Evolutionary conservation across 2,113 vertebrate genomes (phyloP).

Genomic region (Scopus umbretta): DNA sequence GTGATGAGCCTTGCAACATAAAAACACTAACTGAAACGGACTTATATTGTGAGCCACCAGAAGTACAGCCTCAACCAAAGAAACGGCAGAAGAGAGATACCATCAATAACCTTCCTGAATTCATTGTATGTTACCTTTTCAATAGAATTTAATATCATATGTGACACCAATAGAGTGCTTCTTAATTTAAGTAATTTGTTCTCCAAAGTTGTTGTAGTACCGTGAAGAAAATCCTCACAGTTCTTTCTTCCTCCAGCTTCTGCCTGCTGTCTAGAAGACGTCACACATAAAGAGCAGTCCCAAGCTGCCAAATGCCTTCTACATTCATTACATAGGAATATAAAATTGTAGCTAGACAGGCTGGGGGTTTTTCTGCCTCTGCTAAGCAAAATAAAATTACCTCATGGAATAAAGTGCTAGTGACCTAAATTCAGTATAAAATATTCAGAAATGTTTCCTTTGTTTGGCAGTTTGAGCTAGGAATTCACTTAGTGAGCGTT

Average conservation of each 20-base stretch:
- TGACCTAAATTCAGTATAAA: neutral
- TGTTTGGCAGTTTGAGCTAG: neutral
- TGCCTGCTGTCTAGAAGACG: neutral
- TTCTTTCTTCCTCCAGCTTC: neutral
- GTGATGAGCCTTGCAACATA: constrained; percentile 81
- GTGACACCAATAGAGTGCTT: neutral
- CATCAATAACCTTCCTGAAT: constrained; percentile 83
- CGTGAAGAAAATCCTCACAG: neutral
- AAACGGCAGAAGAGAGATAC: constrained; percentile 86
- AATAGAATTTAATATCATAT: neutral
- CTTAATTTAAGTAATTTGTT: neutral
- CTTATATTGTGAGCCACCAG: constrained; percentile 86
- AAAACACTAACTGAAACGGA: constrained; percentile 88
- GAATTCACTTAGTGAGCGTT: neutral
- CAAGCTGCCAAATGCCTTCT: neutral
- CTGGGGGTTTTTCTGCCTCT: neutral
- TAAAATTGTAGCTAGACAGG: neutral
- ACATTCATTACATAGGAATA: neutral
- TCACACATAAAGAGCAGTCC: neutral
- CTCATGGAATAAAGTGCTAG: neutral
- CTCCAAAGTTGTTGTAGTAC: neutral
- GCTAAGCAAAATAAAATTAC: neutral
- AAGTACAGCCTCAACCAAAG: constrained; percentile 78
- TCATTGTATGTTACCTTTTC: constrained; percentile 78
- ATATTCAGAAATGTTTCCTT: neutral